Evolutionary conservation across 2,113 vertebrate species (phyloP).

Genomic region (Saguinus imperator): DNA sequence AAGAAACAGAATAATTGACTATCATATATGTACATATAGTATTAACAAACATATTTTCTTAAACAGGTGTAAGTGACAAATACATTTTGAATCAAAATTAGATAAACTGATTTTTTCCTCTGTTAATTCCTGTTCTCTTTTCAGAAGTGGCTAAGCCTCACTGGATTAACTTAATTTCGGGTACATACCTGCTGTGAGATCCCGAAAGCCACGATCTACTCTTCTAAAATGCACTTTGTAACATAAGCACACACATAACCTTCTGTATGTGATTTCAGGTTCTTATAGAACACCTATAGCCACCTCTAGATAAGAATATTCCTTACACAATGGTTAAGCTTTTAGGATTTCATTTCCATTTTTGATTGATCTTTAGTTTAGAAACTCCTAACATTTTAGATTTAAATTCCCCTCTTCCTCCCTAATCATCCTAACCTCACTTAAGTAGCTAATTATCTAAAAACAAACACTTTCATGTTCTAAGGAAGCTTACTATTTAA

Average conservation of each 20-base stretch:
- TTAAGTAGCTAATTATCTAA: slow-evolving; percentile 39
- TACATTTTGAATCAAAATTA: neutral
- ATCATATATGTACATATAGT: neutral
- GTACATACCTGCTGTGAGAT: neutral
- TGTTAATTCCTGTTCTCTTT: neutral
- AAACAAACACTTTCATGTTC: neutral
- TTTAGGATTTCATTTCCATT: neutral
- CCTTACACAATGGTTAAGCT: neutral
- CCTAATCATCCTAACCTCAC: neutral
- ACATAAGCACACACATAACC: neutral
- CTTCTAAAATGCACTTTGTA: neutral
- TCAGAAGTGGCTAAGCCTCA: neutral
- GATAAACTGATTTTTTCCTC: neutral
- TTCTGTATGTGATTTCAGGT: neutral
- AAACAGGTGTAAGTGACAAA: slow-evolving; percentile 15
- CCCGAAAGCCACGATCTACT: neutral
- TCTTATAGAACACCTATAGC: neutral
- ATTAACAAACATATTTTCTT: neutral
- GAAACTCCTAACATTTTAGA: neutral
- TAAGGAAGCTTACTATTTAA: slow-evolving; percentile 40
- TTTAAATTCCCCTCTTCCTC: slow-evolving; percentile 8
- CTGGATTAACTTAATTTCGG: neutral
- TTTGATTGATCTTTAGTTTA: neutral
- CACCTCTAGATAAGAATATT: neutral
- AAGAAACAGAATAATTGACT: neutral